Base-by-base conservation (phyloP, 2,797 vertebrate genomes). In the Tenualosa thibaudeaui region DNA sequence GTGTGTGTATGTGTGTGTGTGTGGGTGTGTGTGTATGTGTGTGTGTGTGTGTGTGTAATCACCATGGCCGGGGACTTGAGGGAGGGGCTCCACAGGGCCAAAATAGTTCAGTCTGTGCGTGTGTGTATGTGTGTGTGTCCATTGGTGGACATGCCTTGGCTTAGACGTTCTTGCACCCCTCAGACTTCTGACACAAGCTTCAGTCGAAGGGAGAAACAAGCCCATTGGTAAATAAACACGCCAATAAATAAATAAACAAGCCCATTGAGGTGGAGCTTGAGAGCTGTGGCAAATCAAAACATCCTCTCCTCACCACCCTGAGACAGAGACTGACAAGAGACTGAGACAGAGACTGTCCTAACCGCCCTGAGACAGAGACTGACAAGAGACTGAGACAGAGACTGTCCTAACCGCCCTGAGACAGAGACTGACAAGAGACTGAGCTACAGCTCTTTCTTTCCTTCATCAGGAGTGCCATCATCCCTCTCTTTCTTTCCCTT, bases 41-140 rank as follows among this genome's bases (percentile, higher is more conserved):
- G 13, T 56, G 54, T 56, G 54, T 17, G 54, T 56, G 54, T 56
- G 60, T 62, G 60, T 62, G 22, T 31, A 31, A 31, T 31, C 31
- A 31, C 31, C 0, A 31, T 31, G 31, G 31, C 68, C 68, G 15
- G 13, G 68, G 68, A 31, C 31, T 15, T 3, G 54, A 90, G 88
- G 92, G 90, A 92, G 91, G 91, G 91, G 92, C 91, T 53, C 85
- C 83, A 37, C 56, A 81, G 90, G 92, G 91, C 93, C 92, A 93
- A 92, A 92, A 90, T 83, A 90, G 89, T 88, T 89, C 81, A 87
- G 89, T 81, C 58, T 84, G 31, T 71, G 26, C 9, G 12, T 71
- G 31, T 71, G 65, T 71, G 65, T 71, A 12, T 40, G 65, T 37
- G 31, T 15, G 26, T 71, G 65, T 53, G 46, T 46, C 46, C 46